Percentiles rank a stretch among this genome's conserved stretches.
These are phyloP conservation scores for Cricetomys ansorgei DNA, from an alignment of 2,113 vertebrate species.

Conservation along the genomic window DNA sequence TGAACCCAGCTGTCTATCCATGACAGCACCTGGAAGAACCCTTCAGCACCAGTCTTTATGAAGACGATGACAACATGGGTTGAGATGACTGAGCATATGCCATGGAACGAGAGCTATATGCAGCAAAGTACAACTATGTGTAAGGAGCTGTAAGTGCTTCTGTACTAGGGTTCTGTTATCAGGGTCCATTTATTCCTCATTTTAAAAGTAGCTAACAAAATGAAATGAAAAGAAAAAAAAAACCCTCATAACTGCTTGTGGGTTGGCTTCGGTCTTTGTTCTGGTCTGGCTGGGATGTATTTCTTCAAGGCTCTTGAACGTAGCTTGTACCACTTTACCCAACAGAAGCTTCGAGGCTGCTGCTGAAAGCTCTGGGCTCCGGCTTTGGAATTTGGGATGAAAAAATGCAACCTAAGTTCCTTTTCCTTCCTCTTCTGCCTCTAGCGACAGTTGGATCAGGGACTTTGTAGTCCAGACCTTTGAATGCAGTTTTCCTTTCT, in stretches of 20 bases:
- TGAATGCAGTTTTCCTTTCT: not conserved
- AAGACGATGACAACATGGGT: slow-evolving; percentile 55
- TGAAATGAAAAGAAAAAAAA: not conserved
- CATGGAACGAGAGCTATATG: slow-evolving; percentile 29
- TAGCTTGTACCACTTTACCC: not conserved
- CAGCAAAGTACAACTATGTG: not conserved
- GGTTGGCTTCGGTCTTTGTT: not conserved
- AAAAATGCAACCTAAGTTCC: not conserved
- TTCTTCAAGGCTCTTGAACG: not conserved
- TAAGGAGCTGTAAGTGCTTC: slow-evolving; percentile 12
- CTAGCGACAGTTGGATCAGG: not conserved
- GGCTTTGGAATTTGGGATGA: not conserved
- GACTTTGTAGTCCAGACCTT: not conserved
- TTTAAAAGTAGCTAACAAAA: not conserved
- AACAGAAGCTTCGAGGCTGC: not conserved
- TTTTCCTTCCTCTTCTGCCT: not conserved
- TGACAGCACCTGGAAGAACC: not conserved
- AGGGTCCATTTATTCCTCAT: not conserved
- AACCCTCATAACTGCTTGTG: not conserved
- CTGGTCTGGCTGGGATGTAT: not conserved
- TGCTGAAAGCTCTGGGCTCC: not conserved
- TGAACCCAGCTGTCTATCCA: not conserved
- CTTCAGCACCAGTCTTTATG: slow-evolving; percentile 28
- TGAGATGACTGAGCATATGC: slow-evolving; percentile 48
- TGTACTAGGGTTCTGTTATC: not conserved